Evolutionary conservation across 2,888 invertebrate genomes (phyloP), one percentile per base, ranked within the genome.

Genomic region (Noctua fimbriata): DNA sequence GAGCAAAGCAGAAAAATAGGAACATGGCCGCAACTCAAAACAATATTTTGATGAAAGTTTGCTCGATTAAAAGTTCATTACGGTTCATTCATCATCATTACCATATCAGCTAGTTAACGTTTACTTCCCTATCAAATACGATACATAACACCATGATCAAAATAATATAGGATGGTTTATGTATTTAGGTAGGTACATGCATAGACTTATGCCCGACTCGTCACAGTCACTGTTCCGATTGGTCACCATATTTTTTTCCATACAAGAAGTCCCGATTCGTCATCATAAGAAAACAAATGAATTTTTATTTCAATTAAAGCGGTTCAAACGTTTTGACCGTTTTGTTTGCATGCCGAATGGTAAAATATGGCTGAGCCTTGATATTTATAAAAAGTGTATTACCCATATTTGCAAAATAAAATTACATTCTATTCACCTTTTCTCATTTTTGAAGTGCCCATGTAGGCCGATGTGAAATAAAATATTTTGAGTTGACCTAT

Each of bases 21-120:
- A 70, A 36, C 16, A 4, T 24, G 14, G 32, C 44, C 10, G 32
- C 58, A 52, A 69, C 28, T 63, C 16, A 4, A 52, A 67, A 65
- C 55, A 65, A 73, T 49, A 69, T 84, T 72, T 55, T 69, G 49
- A 52, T 78, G 7, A 69, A 83, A 77, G 49, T 77, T 78, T 24
- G 70, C 49, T 70, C 49, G 70, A 70, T 78, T 81, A 83, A 83
- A 81, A 77, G 69, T 83, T 84, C 60, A 84, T 72, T 82, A 84
- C 60, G 47, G 84, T 72, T 72, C 58, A 81, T 81, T 83, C 49
- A 78, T 83, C 81, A 78, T 70, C 28, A 78, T 81, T 70, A 70
- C 44, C 78, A 70, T 81, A 70, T 70, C 77, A 32, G 65, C 2
- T 66, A 49, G 81, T 70, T 81, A 83, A 70, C 49, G 65, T 70